phyloP scores from a whole-genome alignment of 2,113 vertebrate species.

The Bubo scandiacus region DNA sequence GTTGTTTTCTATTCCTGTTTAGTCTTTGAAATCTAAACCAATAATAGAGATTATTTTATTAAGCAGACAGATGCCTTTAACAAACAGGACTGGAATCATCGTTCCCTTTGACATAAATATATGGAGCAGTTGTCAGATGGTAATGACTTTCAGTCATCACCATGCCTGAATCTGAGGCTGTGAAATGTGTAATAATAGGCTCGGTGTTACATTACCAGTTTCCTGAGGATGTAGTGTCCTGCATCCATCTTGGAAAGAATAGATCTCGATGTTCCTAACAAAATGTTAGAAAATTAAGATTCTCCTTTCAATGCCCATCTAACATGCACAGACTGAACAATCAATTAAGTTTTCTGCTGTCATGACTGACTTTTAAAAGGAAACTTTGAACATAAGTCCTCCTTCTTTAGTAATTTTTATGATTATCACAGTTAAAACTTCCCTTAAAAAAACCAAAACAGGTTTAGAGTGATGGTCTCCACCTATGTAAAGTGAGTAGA shows the following conservation, averaged over 20 bases:
- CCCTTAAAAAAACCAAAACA: not conserved
- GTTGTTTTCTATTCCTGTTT: slow-evolving; percentile 3
- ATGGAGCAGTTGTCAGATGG: slow-evolving; percentile 53
- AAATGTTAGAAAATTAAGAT: slow-evolving; percentile 76
- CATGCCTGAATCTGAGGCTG: slow-evolving; percentile 57
- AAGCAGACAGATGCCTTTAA: not conserved
- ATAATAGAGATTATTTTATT: slow-evolving; percentile 8
- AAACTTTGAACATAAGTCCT: slow-evolving; percentile 34
- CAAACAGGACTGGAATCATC: slow-evolving; percentile 10
- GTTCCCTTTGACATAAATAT: slow-evolving; percentile 28
- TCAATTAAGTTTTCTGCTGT: slow-evolving; percentile 58
- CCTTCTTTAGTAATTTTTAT: slow-evolving; percentile 46
- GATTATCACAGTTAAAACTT: slow-evolving; percentile 34
- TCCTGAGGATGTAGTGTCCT: slow-evolving; percentile 46
- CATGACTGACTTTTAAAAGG: slow-evolving; percentile 53
- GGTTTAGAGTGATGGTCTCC: not conserved
- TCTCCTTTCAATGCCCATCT: slow-evolving; percentile 50
- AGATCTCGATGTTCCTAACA: slow-evolving; percentile 57
- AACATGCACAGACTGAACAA: slow-evolving; percentile 51
- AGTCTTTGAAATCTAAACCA: slow-evolving; percentile 19
- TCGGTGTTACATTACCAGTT: slow-evolving; percentile 57
- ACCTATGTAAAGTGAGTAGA: not conserved
- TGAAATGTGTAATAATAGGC: slow-evolving; percentile 60
- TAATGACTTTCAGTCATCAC: slow-evolving; percentile 69
- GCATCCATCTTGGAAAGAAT: slow-evolving; percentile 63